Percentiles rank a stretch among this genome's conserved stretches.
Conservation (phyloP, 2,888 invertebrate species). For the Lamellibrachia columna region DNA sequence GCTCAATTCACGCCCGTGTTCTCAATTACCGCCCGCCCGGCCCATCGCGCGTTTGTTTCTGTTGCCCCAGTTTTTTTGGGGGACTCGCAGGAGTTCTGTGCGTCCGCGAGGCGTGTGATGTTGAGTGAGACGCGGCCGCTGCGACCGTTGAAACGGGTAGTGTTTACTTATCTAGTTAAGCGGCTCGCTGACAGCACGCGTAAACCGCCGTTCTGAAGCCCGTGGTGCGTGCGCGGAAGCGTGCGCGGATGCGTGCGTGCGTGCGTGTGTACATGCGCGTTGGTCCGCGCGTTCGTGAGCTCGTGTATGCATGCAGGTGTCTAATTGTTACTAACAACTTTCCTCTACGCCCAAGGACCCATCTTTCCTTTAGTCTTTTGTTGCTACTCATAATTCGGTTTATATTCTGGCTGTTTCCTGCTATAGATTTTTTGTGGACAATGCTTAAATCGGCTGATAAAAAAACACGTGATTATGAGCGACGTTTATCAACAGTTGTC, state of each 20-base stretch:
- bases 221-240: neutral
- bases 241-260: too few relatives aligned
- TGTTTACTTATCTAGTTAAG: constrained; percentile 9
- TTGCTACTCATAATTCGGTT: too few relatives aligned
- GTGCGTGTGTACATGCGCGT: too few relatives aligned
- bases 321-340: too few relatives aligned
- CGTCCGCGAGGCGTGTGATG: neutral
- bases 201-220: neutral
- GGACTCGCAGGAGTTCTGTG: neutral
- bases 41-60: neutral
- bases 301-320: neutral
- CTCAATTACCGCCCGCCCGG: neutral
- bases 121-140: neutral
- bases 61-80: neutral
- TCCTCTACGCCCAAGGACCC: too few relatives aligned
- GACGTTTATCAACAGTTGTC: too few relatives aligned
- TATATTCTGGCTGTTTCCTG: too few relatives aligned
- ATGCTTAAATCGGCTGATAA: too few relatives aligned
- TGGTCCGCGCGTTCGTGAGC: neutral
- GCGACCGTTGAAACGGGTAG: neutral
- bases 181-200: neutral
- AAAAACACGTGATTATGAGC: too few relatives aligned
- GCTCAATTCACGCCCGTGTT: constrained; percentile 6
- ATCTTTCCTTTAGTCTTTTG: too few relatives aligned
- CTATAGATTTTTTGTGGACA: too few relatives aligned